These are phyloP conservation scores for Galago senegalensis DNA, from an alignment of 2,797 vertebrate species.

Conservation along the genomic window DNA sequence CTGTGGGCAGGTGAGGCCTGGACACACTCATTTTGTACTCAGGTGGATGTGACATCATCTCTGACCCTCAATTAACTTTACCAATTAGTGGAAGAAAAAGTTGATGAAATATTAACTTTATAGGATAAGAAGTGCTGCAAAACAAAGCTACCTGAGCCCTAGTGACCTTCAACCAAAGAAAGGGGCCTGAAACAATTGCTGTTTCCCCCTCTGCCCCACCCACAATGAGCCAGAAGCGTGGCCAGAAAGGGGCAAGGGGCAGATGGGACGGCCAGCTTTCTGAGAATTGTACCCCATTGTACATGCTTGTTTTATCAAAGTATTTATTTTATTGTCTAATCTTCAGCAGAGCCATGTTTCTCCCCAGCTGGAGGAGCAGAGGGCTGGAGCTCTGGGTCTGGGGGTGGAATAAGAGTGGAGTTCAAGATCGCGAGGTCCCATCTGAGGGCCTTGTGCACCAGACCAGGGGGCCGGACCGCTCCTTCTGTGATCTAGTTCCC, in stretches of 20 bases:
- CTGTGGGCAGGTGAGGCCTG: background rate
- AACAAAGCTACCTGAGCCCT: background rate
- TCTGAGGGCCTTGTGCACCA: fast-evolving
- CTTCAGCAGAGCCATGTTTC: background rate
- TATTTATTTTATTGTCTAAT: constrained; percentile 2
- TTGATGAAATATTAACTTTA: background rate
- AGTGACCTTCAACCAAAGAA: background rate
- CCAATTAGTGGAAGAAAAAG: background rate
- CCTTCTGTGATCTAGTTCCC: background rate
- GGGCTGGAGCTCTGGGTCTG: background rate
- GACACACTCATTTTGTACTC: background rate
- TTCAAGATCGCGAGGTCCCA: background rate
- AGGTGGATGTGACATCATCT: background rate
- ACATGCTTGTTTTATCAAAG: no score
- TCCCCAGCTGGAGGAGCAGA: background rate
- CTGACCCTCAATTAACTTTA: background rate
- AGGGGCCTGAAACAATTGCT: background rate
- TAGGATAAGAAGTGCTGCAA: background rate
- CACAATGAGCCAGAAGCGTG: background rate
- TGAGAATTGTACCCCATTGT: background rate
- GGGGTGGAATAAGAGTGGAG: background rate
- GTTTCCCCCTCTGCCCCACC: background rate
- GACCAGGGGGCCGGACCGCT: background rate
- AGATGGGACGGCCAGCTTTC: background rate
- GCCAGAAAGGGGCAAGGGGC: background rate